These are phyloP conservation scores for Mythimna ferrago DNA, from an alignment of 2,888 invertebrate genomes.

Conservation along the genomic window DNA sequence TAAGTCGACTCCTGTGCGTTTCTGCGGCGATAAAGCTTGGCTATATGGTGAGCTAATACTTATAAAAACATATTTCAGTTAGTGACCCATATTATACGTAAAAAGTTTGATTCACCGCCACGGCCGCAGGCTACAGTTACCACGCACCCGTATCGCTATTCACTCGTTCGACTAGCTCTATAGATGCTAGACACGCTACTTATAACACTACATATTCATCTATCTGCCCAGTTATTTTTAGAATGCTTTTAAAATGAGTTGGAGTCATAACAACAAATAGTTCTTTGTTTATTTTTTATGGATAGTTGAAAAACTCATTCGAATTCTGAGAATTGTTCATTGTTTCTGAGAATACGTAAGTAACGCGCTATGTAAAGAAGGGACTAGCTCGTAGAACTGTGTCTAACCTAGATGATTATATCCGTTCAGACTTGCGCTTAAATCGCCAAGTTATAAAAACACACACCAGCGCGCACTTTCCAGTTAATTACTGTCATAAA, in stretches of 20 bases:
- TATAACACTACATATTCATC: slow-evolving; percentile 5
- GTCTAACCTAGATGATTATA: slow-evolving; percentile 28
- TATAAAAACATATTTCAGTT: background rate
- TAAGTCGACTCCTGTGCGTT: no score
- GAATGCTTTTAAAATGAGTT: slow-evolving; percentile 44
- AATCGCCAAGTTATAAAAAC: slow-evolving; percentile 31
- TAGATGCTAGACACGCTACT: background rate
- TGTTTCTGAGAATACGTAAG: slow-evolving; percentile 49
- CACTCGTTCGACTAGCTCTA: no score
- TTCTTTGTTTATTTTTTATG: slow-evolving; percentile 46
- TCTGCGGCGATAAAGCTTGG: background rate
- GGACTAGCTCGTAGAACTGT: background rate
- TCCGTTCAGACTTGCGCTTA: background rate
- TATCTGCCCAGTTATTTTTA: slow-evolving; percentile 37
- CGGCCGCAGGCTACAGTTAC: background rate
- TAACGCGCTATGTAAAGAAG: slow-evolving; percentile 25
- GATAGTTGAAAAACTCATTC: slow-evolving; percentile 38
- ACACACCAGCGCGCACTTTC: slow-evolving; percentile 28
- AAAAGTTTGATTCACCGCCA: background rate
- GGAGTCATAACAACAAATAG: slow-evolving; percentile 41
- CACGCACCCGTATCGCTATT: background rate
- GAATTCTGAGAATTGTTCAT: slow-evolving; percentile 46
- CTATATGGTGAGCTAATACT: background rate
- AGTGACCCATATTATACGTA: background rate
- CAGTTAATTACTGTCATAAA: slow-evolving; percentile 41